Evolutionary conservation across 2,113 vertebrate genomes (phyloP).

Genomic region (Lamprotornis superbus): DNA sequence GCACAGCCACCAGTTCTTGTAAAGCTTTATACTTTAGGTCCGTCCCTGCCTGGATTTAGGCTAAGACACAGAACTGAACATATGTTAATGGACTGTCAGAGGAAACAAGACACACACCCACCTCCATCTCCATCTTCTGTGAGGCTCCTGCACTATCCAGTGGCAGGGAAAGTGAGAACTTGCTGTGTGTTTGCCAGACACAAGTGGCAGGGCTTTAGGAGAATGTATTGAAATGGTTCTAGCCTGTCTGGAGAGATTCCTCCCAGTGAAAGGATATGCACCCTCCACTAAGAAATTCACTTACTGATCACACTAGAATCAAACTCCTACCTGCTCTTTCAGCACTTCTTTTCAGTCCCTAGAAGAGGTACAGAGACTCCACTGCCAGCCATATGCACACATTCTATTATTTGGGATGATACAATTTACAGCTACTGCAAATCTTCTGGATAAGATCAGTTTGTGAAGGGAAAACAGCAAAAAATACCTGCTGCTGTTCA

Average conservation of each 20-base stretch:
- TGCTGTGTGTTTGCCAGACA: not conserved
- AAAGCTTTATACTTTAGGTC: not conserved
- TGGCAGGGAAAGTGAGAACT: not conserved
- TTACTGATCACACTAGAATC: not conserved
- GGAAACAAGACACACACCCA: not conserved
- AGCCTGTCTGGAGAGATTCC: not conserved
- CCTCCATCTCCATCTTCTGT: not conserved
- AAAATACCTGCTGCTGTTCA: not conserved
- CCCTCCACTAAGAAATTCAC: not conserved
- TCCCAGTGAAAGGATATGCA: not conserved
- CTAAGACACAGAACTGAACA: not conserved
- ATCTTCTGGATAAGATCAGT: not conserved
- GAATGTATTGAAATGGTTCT: not conserved
- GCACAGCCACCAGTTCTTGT: not conserved
- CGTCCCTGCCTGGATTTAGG: not conserved
- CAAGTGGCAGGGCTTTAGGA: not conserved
- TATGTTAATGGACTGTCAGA: not conserved
- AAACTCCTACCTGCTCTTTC: not conserved
- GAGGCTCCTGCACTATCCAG: not conserved
- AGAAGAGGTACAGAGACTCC: not conserved
- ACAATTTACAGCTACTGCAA: not conserved
- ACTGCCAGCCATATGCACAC: not conserved
- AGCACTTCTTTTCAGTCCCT: not conserved
- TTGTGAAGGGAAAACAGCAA: not conserved
- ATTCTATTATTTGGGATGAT: not conserved